Conservation (phyloP, 1,140 invertebrate genomes). For the Zaprionus tsacasi region DNA sequence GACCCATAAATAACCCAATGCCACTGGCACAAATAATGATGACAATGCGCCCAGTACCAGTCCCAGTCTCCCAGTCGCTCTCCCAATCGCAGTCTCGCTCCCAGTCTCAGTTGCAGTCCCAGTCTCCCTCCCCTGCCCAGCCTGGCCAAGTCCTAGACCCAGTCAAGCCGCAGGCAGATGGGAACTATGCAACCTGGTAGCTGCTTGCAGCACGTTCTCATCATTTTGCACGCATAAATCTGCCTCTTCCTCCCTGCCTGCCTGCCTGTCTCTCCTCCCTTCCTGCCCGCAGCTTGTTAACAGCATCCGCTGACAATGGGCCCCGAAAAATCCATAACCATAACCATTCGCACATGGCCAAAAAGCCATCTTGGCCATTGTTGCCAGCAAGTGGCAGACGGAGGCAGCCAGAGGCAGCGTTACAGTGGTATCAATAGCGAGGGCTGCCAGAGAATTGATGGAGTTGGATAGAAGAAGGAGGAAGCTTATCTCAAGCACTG, state of each 20-base stretch:
- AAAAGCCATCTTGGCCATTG: constrained; percentile 15
- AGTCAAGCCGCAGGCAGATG: constrained; percentile 7
- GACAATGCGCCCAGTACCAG: constrained; percentile 49
- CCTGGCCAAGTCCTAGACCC: constrained; percentile 5
- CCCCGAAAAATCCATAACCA: constrained; percentile 19
- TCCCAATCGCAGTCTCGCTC: not conserved
- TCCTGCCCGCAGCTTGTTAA: constrained; percentile 31
- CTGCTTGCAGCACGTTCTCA: constrained; percentile 55
- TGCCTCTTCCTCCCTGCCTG: not conserved
- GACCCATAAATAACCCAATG: constrained; percentile 77
- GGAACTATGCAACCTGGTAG: constrained; percentile 7
- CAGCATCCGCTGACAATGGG: constrained; percentile 46
- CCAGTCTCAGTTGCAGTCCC: not conserved
- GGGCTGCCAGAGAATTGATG: not conserved
- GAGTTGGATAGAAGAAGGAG: not conserved
- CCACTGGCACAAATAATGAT: constrained; percentile 79
- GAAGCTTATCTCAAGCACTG: not conserved
- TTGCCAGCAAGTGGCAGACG: not conserved
- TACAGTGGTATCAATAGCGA: not conserved
- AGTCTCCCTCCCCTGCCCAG: not conserved
- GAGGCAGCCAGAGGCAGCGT: not conserved
- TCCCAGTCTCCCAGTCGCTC: not conserved
- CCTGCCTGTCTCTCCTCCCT: not conserved
- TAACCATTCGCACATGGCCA: constrained; percentile 23
- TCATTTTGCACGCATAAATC: constrained; percentile 77